Evolutionary conservation across 2,797 vertebrate species (phyloP), one percentile per base, ranked within the genome.

Genomic region (Chelmon rostratus): DNA sequence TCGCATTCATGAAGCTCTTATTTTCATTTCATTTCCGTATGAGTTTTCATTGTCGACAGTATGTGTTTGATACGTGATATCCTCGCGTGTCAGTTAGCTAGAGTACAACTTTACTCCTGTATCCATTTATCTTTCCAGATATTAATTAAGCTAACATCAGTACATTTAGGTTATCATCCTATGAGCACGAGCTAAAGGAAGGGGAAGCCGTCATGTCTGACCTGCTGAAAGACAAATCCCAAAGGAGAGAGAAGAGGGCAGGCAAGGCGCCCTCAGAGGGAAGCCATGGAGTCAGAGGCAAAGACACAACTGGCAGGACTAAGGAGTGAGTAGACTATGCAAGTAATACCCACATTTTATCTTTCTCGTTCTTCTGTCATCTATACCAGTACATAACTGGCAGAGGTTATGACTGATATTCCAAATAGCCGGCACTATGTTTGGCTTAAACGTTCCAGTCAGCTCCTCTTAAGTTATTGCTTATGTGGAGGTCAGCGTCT

Each of bases 291-390:
- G 77, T 93, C 71, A 90, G 46, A 90, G 81, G 82, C 63, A 95
- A 93, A 82, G 95, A 95, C 31, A 82, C 83, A 2, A 38, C 79
- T 11, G 81, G 88, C 23, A 95, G 52, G 78, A 85, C 88, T 19
- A 97, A 96, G 82, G 95, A 95, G 97, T 98, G 83, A 93, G 96
- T 92, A 37, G 7, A n/a, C 23, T 23, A 4, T 65, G 9, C 1
- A 12, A 9, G 47, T 8, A 8, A 23, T 42, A 18, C 66, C 6
- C 58, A 44, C 21, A 23, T 56, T 77, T 69, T n/a, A 28, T 57
- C 6, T 8, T 11, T 64, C 2, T 40, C 44, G 0, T 7, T 12
- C 53, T 31, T 21, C 42, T 19, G 0, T 47, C 10, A 38, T 64
- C 12, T 63, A 16, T 46, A 23, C 28, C 8, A 25, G 33, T 23